Evolutionary conservation across 1,140 invertebrate genomes (phyloP), one percentile per base, ranked within the genome.

Genomic region (Drosophila rufa): DNA sequence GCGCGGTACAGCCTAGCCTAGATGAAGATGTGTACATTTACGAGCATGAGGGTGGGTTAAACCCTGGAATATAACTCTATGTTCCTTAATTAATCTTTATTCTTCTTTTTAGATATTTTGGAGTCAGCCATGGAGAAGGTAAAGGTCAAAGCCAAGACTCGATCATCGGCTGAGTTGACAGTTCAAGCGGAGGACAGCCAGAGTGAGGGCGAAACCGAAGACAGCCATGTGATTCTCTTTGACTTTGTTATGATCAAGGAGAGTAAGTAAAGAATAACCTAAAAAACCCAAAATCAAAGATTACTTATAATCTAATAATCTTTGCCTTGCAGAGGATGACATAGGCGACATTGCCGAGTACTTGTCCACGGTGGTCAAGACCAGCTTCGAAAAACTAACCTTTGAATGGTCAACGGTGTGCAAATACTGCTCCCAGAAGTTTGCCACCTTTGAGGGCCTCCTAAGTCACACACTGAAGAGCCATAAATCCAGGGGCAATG

Each of bases 161-260:
- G 50, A 42, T 1, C 17, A 15, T 27, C 45, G 11, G 19, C 8
- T 14, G 58, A 36, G 14, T 11, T 22, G 17, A 33, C 11, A 30
- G 42, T 14, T 11, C 38, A 45, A 48, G 22, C 45, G 9, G 74
- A 67, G 9, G 81, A 84, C 3, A 85, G 70, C 25, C 70, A 84
- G 43, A 84, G 75, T 22, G 82, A 82, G 19, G 79, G 64, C 4
- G 71, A 84, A 30, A 50, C 43, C 25, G 82, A 86, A 4, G 79
- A 82, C 4, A 59, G 76, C 14, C 82, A 89, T 46, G 65, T 87
- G 14, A 46, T 80, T 5, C 59, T 82, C 1, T 80, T 89, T 2
- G 80, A 89, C 42, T 86, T 86, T 43, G 80, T 89, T 8, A 19
- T 73, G 3, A 87, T 87, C 36, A 87, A 80, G 45, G 83, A 89